Percentiles rank a stretch among this genome's conserved stretches.
Evolutionary conservation across 2,113 vertebrate species (phyloP).

Genomic region (Toxotes jaculatrix): DNA sequence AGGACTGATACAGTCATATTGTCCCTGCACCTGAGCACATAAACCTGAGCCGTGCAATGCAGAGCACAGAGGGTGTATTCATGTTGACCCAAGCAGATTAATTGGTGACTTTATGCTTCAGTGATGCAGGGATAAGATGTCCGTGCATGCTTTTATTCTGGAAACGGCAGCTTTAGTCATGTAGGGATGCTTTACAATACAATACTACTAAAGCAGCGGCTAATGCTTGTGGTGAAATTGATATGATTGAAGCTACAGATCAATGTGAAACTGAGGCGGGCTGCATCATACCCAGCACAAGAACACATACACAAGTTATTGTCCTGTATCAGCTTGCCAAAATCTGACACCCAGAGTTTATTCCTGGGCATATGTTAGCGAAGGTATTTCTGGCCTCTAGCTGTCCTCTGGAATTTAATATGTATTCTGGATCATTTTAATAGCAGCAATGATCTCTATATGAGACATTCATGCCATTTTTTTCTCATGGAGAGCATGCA

Average conservation of each 20-base stretch:
- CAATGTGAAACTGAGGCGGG: conserved; percentile 9
- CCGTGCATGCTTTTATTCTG: conserved; percentile 54
- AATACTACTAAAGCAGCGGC: not conserved
- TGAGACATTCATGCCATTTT: not conserved
- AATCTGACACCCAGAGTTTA: not conserved
- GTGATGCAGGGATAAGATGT: conserved; percentile 43
- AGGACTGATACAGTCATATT: conserved; percentile 35
- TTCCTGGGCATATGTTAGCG: not conserved
- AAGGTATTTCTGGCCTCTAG: not conserved
- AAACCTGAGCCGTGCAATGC: not conserved
- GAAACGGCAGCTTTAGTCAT: not conserved
- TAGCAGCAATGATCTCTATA: not conserved
- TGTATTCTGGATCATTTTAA: not conserved
- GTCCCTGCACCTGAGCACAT: conserved; percentile 59
- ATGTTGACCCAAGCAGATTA: conserved; percentile 61
- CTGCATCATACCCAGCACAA: not conserved
- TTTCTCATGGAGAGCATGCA: not conserved
- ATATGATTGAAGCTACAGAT: conserved; percentile 32
- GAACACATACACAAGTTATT: not conserved
- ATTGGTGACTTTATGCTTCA: conserved; percentile 42
- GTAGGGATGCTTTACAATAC: conserved; percentile 5
- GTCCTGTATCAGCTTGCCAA: conserved; percentile 6
- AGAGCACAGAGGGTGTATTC: conserved; percentile 26
- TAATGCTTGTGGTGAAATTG: conserved; percentile 27
- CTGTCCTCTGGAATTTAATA: not conserved